These are phyloP conservation scores for Grapholita molesta DNA, from an alignment of 1,140 invertebrate genomes.

Conservation along the genomic window DNA sequence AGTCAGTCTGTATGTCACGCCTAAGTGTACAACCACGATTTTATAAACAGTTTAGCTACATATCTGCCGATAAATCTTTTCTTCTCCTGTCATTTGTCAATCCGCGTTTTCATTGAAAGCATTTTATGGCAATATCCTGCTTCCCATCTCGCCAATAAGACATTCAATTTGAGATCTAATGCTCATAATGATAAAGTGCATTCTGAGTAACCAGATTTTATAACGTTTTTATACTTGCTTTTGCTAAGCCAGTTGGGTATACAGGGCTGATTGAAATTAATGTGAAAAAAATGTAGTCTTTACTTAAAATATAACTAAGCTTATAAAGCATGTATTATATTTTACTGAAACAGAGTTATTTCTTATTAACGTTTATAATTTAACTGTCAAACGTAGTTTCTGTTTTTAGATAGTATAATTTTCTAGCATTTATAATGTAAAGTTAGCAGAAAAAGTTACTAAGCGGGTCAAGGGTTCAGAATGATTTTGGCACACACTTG, in stretches of 20 bases:
- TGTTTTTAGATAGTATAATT: too few species aligned
- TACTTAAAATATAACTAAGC: too few species aligned
- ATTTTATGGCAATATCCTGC: constrained; percentile 30
- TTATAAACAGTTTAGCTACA: constrained; percentile 45
- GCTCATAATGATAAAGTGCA: neutral
- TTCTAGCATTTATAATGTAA: too few species aligned
- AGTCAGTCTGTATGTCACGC: constrained; percentile 24
- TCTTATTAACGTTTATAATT: too few species aligned
- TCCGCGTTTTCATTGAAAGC: constrained; percentile 56
- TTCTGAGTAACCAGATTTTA: neutral
- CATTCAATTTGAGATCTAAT: neutral
- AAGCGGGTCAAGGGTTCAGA: too few species aligned
- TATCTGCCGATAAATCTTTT: constrained; percentile 52
- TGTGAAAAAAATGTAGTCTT: neutral
- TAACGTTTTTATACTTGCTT: neutral
- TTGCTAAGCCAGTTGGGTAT: constrained; percentile 16
- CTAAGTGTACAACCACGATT: constrained; percentile 39
- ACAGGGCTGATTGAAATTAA: constrained; percentile 7
- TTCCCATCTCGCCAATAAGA: neutral
- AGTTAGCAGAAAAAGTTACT: too few species aligned
- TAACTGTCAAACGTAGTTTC: too few species aligned
- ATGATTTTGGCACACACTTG: too few species aligned
- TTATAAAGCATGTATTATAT: neutral
- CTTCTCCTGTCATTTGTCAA: constrained; percentile 55
- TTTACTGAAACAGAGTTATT: neutral